phyloP scores from a whole-genome alignment of 2,797 vertebrate genomes.

The Leptodactylus fallax region DNA sequence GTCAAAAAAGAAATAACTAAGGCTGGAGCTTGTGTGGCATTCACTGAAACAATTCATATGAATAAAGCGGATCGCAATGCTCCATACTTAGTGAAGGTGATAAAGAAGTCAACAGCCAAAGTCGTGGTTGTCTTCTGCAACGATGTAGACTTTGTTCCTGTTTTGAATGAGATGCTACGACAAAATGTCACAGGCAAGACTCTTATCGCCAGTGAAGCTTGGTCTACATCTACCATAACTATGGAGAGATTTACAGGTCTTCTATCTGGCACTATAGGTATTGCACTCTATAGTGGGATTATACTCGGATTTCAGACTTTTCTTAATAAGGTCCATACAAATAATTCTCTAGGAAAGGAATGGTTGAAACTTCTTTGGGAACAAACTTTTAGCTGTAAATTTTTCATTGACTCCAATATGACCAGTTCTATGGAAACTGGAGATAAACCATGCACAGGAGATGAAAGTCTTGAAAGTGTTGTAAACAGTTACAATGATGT shows the following conservation, averaged over 20 bases:
- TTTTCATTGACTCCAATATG: not conserved
- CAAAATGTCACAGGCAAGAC: conserved; percentile 50
- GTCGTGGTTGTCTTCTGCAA: conserved; percentile 72
- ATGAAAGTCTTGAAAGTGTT: conserved; percentile 28
- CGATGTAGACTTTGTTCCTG: conserved; percentile 16
- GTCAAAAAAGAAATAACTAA: conserved; percentile 83
- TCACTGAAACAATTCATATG: conserved; percentile 84
- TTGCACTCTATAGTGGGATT: conserved; percentile 33
- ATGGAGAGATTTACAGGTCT: not conserved
- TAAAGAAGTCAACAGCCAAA: conserved; percentile 73
- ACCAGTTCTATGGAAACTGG: not conserved
- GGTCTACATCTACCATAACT: conserved; percentile 28
- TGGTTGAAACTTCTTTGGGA: conserved; percentile 47
- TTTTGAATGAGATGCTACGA: conserved; percentile 46
- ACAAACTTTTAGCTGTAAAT: conserved; percentile 36
- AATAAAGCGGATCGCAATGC: conserved; percentile 77
- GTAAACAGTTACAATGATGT: conserved; percentile 46
- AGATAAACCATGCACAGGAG: conserved; percentile 33
- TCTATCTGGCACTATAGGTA: conserved; percentile 35
- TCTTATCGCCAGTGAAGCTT: conserved; percentile 48
- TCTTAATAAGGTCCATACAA: conserved; percentile 37
- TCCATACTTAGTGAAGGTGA: conserved; percentile 71
- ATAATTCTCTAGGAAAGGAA: not conserved
- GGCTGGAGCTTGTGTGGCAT: conserved; percentile 78
- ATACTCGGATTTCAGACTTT: conserved; percentile 12